Percentiles rank a stretch among this genome's conserved stretches.
phyloP scores from a whole-genome alignment of 2,888 invertebrate genomes.

The Bimastos eiseni region DNA sequence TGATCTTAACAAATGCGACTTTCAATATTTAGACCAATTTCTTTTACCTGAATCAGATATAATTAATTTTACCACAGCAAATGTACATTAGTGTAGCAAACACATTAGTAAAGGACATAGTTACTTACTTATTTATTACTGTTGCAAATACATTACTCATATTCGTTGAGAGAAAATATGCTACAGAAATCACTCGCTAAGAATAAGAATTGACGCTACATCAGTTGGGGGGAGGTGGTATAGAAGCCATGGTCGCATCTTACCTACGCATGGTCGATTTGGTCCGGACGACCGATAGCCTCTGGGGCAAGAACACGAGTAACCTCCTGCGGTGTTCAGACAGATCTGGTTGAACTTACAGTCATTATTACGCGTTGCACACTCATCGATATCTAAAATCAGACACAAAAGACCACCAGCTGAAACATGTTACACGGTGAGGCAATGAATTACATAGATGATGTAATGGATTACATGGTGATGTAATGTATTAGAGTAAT shows the following conservation, averaged over 20 bases:
- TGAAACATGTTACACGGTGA: not conserved
- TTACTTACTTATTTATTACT: too few species aligned
- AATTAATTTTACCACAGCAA: too few species aligned
- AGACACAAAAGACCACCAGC: not conserved
- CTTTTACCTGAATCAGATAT: too few species aligned
- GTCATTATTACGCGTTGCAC: conserved; percentile 48
- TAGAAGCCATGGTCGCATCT: conserved; percentile 20
- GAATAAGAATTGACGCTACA: too few species aligned
- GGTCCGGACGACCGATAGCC: conserved; percentile 58
- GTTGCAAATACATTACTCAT: not conserved
- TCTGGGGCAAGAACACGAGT: conserved; percentile 57
- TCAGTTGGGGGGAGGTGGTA: not conserved
- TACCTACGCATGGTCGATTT: conserved; percentile 61
- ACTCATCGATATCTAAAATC: conserved; percentile 60
- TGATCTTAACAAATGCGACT: not conserved
- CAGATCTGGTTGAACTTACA: conserved; percentile 61
- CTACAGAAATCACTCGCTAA: not conserved
- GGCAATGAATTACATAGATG: not conserved
- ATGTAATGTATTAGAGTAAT: not conserved
- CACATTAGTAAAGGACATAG: not conserved
- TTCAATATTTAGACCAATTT: too few species aligned
- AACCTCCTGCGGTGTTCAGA: conserved; percentile 59
- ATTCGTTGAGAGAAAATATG: not conserved
- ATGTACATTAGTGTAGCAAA: not conserved
- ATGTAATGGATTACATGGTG: not conserved